phyloP scores from a whole-genome alignment of 2,888 invertebrate genomes.

The Leucoma salicis region DNA sequence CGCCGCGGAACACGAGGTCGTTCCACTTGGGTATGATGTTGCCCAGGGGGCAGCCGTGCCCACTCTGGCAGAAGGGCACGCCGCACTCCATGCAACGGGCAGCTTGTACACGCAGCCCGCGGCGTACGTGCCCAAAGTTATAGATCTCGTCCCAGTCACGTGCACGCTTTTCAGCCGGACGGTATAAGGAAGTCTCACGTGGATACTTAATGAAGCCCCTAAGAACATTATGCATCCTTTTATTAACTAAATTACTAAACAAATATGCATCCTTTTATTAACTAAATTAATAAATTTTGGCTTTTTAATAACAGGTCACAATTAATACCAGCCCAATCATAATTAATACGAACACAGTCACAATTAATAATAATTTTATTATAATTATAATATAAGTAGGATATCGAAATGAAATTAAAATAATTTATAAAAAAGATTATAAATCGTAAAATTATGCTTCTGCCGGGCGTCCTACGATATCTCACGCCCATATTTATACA shows the following conservation, averaged over 20 bases:
- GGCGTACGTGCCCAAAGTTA: slow-evolving; percentile 91
- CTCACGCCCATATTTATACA: no score
- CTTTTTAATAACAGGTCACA: not conserved
- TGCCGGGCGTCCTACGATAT: no score
- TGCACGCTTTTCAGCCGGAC: slow-evolving; percentile 91
- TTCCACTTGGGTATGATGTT: slow-evolving; percentile 99
- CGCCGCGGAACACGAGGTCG: slow-evolving; percentile 95
- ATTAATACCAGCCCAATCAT: no score
- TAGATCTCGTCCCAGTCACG: slow-evolving; percentile 99
- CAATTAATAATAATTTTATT: no score
- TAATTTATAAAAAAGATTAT: no score
- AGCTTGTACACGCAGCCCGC: slow-evolving; percentile 94
- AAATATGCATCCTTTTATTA: no score
- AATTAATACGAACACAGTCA: no score
- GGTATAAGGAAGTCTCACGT: slow-evolving; percentile 92
- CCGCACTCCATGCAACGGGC: slow-evolving; percentile 99
- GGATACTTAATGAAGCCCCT: slow-evolving; percentile 98
- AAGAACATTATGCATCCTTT: no score
- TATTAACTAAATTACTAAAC: no score
- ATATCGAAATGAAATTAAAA: no score
- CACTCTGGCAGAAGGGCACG: slow-evolving; percentile 93
- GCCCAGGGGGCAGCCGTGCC: slow-evolving; percentile 97
- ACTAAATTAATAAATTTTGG: not conserved
- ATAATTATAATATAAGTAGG: no score
- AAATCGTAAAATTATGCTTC: no score